phyloP scores from a whole-genome alignment of 2,113 vertebrate genomes.

The Grallaria varia region DNA sequence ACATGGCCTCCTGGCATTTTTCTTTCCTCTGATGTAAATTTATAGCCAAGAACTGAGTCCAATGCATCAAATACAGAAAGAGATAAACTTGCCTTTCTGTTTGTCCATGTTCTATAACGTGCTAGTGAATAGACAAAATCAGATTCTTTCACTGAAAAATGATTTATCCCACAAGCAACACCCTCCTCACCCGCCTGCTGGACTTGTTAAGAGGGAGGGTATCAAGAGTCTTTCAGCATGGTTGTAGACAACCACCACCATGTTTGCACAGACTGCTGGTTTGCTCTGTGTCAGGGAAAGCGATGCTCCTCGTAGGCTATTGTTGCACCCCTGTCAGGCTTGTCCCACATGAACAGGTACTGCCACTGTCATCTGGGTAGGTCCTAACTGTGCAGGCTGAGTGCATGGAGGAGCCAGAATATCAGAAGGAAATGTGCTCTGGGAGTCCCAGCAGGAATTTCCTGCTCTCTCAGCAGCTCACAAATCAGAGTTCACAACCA shows the following conservation, averaged over 20 bases:
- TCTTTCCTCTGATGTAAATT: not conserved
- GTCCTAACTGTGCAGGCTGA: not conserved
- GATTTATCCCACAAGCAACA: not conserved
- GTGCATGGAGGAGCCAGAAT: not conserved
- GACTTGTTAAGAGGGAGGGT: not conserved
- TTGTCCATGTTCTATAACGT: not conserved
- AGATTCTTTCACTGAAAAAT: not conserved
- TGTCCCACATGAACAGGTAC: not conserved
- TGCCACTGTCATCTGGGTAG: not conserved
- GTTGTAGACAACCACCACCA: not conserved
- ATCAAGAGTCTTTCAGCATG: not conserved
- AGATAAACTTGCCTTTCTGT: not conserved
- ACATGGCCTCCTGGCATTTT: not conserved
- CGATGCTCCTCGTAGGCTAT: not conserved
- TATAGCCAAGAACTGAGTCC: not conserved
- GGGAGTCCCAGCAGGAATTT: not conserved
- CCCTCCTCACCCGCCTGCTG: fast-evolving
- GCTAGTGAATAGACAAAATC: not conserved
- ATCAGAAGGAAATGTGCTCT: not conserved
- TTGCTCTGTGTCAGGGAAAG: not conserved
- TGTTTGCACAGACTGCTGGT: not conserved
- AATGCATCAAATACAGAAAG: not conserved
- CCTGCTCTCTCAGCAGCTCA: not conserved
- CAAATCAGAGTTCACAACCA: not conserved
- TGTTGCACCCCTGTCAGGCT: not conserved